These are phyloP conservation scores for Panthera tigris DNA, from an alignment of 2,113 vertebrate genomes.

Conservation along the genomic window DNA sequence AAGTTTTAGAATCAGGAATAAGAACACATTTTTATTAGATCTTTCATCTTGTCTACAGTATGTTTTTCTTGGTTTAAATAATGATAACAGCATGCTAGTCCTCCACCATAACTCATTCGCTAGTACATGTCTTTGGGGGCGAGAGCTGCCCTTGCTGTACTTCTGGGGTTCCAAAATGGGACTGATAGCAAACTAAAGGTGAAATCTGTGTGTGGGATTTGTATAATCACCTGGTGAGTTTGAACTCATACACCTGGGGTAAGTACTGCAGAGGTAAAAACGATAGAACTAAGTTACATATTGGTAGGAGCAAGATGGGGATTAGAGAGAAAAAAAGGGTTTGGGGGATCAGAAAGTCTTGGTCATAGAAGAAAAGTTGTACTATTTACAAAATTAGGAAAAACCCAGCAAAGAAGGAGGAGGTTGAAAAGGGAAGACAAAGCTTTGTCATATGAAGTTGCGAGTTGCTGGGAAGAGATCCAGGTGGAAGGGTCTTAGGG, in stretches of 20 bases:
- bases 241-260: neutral
- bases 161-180: slow-evolving; percentile 10
- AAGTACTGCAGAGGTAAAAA: neutral
- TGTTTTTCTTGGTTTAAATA: slow-evolving; percentile 77
- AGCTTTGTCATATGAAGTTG: neutral
- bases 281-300: neutral
- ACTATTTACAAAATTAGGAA: neutral
- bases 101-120: slow-evolving; percentile 32
- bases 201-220: neutral
- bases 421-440: neutral
- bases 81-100: slow-evolving; percentile 54
- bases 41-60: slow-evolving; percentile 72
- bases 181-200: neutral
- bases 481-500: neutral
- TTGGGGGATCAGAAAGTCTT: neutral
- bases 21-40: slow-evolving; percentile 72
- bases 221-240: neutral
- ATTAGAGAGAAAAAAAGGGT: neutral
- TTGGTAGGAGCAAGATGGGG: neutral
- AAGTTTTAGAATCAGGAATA: slow-evolving; percentile 73
- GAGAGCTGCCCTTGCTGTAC: neutral
- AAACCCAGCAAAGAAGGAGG: neutral
- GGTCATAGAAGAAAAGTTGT: neutral
- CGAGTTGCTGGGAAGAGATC: neutral
- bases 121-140: neutral